Base-by-base conservation (phyloP, 2,888 invertebrate genomes). In the Ophonus ardosiacus region DNA sequence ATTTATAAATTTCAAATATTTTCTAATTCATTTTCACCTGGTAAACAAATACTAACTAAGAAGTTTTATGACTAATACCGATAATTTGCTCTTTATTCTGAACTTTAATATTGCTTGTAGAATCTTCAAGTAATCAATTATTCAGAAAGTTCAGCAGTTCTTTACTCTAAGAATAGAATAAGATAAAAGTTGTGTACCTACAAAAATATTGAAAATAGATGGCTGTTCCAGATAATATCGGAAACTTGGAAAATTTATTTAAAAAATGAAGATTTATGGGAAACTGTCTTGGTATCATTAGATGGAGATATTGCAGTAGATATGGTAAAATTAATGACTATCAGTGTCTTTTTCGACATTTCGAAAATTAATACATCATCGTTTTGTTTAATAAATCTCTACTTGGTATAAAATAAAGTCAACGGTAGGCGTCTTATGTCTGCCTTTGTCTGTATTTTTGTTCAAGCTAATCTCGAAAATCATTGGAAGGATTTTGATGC, bases 81-180 rank as follows among this genome's bases (percentile, higher is more conserved):
- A 24, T 51, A 24, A 63, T 63, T 63, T 63, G 18, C 5, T 63
- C 10, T 63, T 24, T 63, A 24, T 21, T 63, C 10, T 63, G 63
- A 63, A 63, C 61, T 63, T 63, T 63, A 63, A 24, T 59, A 59
- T 24, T 24, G 63, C 24, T 21, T 21, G 63, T 21, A 63, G 21
- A 10, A 63, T 63, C 63, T 24, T 63, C 63, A 5, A 1, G 63
- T 21, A 63, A 24, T 63, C 21, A 63, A 24, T 63, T 24, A 63
- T 63, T 63, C 24, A 21, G 21, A 63, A 8, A 63, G 63, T 63
- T 63, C 63, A 63, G 63, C 4, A 24, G 63, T 61, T 15, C 17
- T 61, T 17, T 17, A 15, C 4, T 63, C 18, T 63, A 63, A 21
- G 13, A 63, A 21, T 63, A 63, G 24, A 21, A 63, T 63, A 7